Conservation (phyloP, 2,888 invertebrate genomes). For the Conistra vaccinii region DNA sequence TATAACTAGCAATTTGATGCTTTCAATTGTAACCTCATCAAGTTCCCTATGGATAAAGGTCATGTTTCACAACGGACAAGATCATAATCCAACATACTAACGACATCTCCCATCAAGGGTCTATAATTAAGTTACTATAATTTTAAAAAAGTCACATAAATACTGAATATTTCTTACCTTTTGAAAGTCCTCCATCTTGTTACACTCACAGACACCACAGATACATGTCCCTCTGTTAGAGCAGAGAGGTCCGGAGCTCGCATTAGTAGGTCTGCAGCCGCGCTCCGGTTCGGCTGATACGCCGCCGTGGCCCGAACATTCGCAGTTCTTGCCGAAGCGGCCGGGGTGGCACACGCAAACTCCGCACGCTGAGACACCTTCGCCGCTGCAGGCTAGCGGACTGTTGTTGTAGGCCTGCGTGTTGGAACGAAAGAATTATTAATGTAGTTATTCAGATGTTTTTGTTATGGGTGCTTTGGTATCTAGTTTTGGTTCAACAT, state of each 20-base stretch:
- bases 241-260: constrained; percentile 94
- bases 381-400: constrained; percentile 93
- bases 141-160: too few species aligned
- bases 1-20: too few species aligned
- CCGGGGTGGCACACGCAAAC: constrained; percentile 96
- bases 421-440: neutral
- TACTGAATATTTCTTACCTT: constrained; percentile 86
- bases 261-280: constrained; percentile 93
- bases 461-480: neutral
- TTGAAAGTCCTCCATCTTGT: constrained; percentile 91
- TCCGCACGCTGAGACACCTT: constrained; percentile 97
- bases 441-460: neutral
- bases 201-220: constrained; percentile 97
- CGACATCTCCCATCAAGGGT: neutral
- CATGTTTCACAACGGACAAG: neutral
- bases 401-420: constrained; percentile 91
- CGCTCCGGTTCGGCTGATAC: constrained; percentile 86
- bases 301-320: constrained; percentile 93
- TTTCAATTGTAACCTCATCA: too few species aligned
- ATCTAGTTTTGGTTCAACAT: too few species aligned
- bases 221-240: constrained; percentile 97
- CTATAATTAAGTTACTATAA: too few species aligned
- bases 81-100: neutral
- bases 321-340: constrained; percentile 96
- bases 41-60: too few species aligned